A percentile compares a stretch with the other conserved stretches of the same genome.
phyloP scores from a whole-genome alignment of 2,888 invertebrate species.

The Thereva unica region DNA sequence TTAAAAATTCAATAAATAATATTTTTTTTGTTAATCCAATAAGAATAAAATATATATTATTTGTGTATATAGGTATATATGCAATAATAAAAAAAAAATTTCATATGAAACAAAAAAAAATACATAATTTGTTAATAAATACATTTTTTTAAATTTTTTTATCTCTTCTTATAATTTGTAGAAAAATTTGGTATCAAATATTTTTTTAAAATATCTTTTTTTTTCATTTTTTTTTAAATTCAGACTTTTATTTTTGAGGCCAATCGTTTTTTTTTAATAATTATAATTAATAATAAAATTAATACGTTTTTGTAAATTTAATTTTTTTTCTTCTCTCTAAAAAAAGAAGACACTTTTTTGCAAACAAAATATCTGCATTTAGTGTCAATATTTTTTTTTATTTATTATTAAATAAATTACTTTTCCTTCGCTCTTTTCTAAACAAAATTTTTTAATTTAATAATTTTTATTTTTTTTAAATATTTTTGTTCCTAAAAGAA shows the following conservation, averaged over 20 bases:
- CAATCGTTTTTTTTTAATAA: slow-evolving; percentile 40
- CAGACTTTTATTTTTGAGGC: slow-evolving; percentile 43
- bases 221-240: slow-evolving; percentile 16
- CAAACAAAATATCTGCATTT: too few relatives aligned
- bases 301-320: too few relatives aligned
- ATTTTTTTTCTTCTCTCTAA: background rate
- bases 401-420: slow-evolving; percentile 2
- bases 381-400: background rate
- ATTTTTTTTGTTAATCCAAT: too few relatives aligned
- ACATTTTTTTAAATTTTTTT: slow-evolving; percentile 30
- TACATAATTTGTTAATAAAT: slow-evolving; percentile 31
- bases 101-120: too few relatives aligned
- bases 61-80: too few relatives aligned
- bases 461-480: slow-evolving; percentile 31
- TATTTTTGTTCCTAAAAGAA: slow-evolving; percentile 19
- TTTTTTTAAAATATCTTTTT: slow-evolving; percentile 19
- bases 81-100: too few relatives aligned
- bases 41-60: too few relatives aligned
- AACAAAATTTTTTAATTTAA: slow-evolving; percentile 1
- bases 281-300: background rate
- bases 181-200: slow-evolving; percentile 45
- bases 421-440: background rate
- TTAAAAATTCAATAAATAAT: slow-evolving; percentile 41
- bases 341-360: slow-evolving; percentile 5
- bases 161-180: slow-evolving; percentile 36